Conservation (phyloP, 2,888 invertebrate species). For the Fragum fragum region DNA sequence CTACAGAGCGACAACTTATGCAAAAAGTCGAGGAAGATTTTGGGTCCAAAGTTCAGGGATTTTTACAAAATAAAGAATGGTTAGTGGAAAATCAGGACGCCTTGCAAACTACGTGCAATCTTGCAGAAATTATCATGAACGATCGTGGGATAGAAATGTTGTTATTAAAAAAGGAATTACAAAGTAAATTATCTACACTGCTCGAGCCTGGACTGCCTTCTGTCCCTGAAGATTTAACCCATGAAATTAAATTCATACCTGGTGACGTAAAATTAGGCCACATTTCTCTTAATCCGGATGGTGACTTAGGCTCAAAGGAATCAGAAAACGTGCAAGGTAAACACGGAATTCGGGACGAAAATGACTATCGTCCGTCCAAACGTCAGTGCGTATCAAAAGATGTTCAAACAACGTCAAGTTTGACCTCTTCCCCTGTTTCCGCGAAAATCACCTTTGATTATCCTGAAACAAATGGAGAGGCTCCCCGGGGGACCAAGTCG, state of each 20-base stretch:
- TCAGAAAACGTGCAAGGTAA: slow-evolving; percentile 42
- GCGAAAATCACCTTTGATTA: slow-evolving; percentile 52
- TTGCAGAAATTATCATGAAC: slow-evolving; percentile 84
- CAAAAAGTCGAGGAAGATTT: slow-evolving; percentile 81
- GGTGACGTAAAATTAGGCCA: slow-evolving; percentile 82
- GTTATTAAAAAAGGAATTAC: slow-evolving; percentile 84
- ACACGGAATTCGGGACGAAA: slow-evolving; percentile 35
- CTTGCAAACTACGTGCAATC: slow-evolving; percentile 81
- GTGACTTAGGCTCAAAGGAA: slow-evolving; percentile 40
- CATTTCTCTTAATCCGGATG: slow-evolving; percentile 52
- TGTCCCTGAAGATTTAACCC: slow-evolving; percentile 73
- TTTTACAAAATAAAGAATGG: slow-evolving; percentile 81
- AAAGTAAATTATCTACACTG: slow-evolving; percentile 82
- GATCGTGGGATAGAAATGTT: slow-evolving; percentile 85
- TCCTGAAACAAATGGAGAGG: slow-evolving; percentile 39
- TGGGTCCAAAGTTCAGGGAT: slow-evolving; percentile 79
- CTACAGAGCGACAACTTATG: slow-evolving; percentile 76
- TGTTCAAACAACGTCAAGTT: slow-evolving; percentile 49
- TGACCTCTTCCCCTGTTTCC: slow-evolving; percentile 17
- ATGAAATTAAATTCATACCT: slow-evolving; percentile 80
- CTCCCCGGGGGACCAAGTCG: slow-evolving; percentile 20
- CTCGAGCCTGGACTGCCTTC: slow-evolving; percentile 74
- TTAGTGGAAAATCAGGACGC: slow-evolving; percentile 82
- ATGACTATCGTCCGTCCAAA: slow-evolving; percentile 46
- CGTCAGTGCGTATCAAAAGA: slow-evolving; percentile 54